These are phyloP conservation scores for Tapirus indicus DNA, from an alignment of 2,797 vertebrate species.

Conservation along the genomic window DNA sequence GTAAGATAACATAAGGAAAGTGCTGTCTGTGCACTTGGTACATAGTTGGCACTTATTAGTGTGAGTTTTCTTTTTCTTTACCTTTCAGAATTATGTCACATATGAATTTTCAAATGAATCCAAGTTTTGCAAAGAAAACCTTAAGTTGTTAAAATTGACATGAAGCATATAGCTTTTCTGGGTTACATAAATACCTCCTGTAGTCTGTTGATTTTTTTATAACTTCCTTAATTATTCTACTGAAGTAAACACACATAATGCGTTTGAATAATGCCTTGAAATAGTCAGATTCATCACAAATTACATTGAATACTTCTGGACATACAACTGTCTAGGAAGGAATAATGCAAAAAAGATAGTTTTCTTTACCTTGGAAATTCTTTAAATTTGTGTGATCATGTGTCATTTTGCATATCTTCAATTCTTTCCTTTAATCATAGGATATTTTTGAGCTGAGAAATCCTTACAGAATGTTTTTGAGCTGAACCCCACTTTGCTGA, in stretches of 20 bases:
- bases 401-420: not conserved
- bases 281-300: not conserved
- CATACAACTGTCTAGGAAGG: not conserved
- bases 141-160: slow-evolving; percentile 16
- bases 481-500: not conserved
- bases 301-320: slow-evolving; percentile 26
- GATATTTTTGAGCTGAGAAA: slow-evolving; percentile 20
- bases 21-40: not conserved
- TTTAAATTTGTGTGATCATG: not conserved
- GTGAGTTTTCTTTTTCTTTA: slow-evolving; percentile 19
- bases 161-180: not conserved
- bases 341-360: not conserved
- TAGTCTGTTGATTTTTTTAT: slow-evolving; percentile 26
- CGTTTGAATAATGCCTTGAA: not conserved
- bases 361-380: slow-evolving; percentile 35
- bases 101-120: slow-evolving; percentile 52
- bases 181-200: not conserved
- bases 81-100: slow-evolving; percentile 8
- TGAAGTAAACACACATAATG: not conserved
- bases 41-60: not conserved
- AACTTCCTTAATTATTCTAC: slow-evolving; percentile 15
- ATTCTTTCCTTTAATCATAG: not conserved
- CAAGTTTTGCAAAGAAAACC: slow-evolving; percentile 20
- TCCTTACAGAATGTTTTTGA: slow-evolving; percentile 26
- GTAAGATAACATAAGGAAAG: not conserved